Evolutionary conservation across 2,888 invertebrate species (phyloP), one percentile per base, ranked within the genome.

Genomic region (Bimastos eiseni): DNA sequence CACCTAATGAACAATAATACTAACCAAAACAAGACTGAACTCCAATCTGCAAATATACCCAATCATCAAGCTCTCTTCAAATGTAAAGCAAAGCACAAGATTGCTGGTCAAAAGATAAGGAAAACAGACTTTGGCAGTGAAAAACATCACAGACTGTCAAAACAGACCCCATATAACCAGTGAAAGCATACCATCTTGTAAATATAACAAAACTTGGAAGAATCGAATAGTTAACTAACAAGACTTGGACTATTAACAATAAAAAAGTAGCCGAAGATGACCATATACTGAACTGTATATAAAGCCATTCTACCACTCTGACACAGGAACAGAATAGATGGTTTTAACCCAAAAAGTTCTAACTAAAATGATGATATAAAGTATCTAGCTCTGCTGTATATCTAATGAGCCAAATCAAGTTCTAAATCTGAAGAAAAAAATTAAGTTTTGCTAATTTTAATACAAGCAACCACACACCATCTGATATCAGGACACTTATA

Each of bases 11-110:
- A 49, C 49, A 24, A 24, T 24, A 49, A 6, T 49, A 70, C 70
- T 70, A n/a, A 70, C 70, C n/a, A 70, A 70, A 70, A 70, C 70
- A 70, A 70, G 70, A 70, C 70, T 70, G n/a, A 70, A 70, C 17
- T 70, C 70, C 30, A 70, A n/a, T 70, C 70, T 70, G 70, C 70
- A 70, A 70, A 70, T 70, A 70, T n/a, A 70, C 30, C 70, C n/a
- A 70, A 70, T 70, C 70, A 70, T 30, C 70, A 70, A 70, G 70
- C n/a, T 70, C 70, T 70, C 70, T 70, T 70, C 70, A 70, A n/a
- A 70, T 30, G 30, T 70, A 70, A n/a, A 70, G n/a, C 70, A 70
- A 70, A 70, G 70, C 70, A 70, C 70, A 30, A 70, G 70, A 70
- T 70, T 70, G 8, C 70, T 70, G 70, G 30, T n/a, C 11, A n/a